phyloP scores from a whole-genome alignment of 2,113 vertebrate species.

The Petromus typicus region DNA sequence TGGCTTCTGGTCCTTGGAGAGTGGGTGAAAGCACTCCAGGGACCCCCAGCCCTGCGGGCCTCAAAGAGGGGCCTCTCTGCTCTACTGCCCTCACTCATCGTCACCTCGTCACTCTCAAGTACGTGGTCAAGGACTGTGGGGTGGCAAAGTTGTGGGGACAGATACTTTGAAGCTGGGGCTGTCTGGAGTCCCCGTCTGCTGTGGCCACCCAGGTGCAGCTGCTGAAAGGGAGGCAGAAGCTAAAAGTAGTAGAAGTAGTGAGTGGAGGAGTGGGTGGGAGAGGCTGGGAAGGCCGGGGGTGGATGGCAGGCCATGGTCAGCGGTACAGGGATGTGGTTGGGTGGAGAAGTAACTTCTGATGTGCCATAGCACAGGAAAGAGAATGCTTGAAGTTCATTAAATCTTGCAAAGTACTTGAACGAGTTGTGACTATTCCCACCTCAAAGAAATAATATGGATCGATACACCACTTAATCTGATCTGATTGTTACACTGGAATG shows the following conservation, averaged over 20 bases:
- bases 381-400: not conserved
- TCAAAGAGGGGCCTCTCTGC: not conserved
- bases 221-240: not conserved
- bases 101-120: not conserved
- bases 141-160: no score
- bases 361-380: not conserved
- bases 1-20: not conserved
- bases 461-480: not conserved
- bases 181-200: accelerated
- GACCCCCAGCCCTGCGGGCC: not conserved
- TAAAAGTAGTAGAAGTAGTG: not conserved
- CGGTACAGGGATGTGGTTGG: not conserved
- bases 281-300: not conserved
- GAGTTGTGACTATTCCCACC: not conserved
- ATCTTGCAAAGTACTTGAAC: not conserved
- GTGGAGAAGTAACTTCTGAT: not conserved
- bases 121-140: not conserved
- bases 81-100: not conserved
- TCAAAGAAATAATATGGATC: not conserved
- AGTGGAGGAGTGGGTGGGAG: not conserved
- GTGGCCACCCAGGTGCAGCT: not conserved
- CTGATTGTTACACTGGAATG: not conserved
- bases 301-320: not conserved
- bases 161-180: not conserved
- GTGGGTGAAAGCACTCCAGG: not conserved